Base-by-base conservation (phyloP, 2,888 invertebrate genomes). In the Ornithoptera alexandrae region DNA sequence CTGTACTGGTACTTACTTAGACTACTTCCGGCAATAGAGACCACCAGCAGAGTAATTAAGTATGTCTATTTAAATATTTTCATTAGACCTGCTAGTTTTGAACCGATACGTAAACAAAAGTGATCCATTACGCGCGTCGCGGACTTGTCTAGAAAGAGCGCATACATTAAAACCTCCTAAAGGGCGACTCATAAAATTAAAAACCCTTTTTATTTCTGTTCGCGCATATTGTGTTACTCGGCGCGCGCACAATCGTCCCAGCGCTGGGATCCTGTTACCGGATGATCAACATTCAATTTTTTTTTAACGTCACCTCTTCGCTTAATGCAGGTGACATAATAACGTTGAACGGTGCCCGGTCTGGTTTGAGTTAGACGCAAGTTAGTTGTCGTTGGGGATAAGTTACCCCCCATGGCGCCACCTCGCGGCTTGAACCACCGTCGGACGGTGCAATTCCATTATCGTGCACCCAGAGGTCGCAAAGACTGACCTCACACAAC, bases 401-500 rank as follows among this genome's bases (percentile, higher is more conserved):
- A 58, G 60, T 58, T 72, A 74, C 74, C 75, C 71, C 74, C 75
- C 66, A 73, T 72, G 69, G 70, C 24, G 70, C 39, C 59, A 56
- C 56, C 22, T 65, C 18, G 63, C 53, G 62, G 67, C 62, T 62
- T 53, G 64, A 66, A 66, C 72, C 74, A 76, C 74, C 72, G 65
- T 67, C 67, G 73, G 71, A 71, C 50, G 69, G 73, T 74, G 74
- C 73, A 68, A 73, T 77, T 74, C 74, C 72, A 75, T 77, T 75
- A 75, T 68, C 71, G 66, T 65, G 71, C 63, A 72, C 12, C 73
- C 72, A 74, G 67, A 69, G 71, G 70, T 68, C 71, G 66, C 69
- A 64, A 65, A 46, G 62, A 69, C 73, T n/a, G 20, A 57, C 42
- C 56, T 18, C 57, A 62, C 17, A 65, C 69, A 15, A 15, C 46